Conservation (phyloP, 2,888 invertebrate genomes). For the Agonopterix subpropinquella region DNA sequence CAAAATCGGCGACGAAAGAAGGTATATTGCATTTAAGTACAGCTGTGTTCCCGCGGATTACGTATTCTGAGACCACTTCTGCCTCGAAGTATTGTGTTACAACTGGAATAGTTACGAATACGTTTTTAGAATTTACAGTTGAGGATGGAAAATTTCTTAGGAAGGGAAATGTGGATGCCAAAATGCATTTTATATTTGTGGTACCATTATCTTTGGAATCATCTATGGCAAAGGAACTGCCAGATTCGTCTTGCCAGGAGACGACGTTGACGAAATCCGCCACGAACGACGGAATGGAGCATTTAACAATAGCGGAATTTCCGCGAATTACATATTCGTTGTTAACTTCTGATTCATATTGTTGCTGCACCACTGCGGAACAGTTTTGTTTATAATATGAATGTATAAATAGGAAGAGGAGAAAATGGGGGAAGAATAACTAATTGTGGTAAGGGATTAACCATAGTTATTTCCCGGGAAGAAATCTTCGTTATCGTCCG, state of each 20-base stretch:
- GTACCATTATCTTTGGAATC: conserved; percentile 18
- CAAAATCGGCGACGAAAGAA: conserved; percentile 93
- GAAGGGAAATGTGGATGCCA: background rate
- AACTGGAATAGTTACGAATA: conserved; percentile 73
- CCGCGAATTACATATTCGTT: conserved; percentile 94
- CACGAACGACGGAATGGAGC: conserved; percentile 94
- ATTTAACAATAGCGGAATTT: conserved; percentile 91
- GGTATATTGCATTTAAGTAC: conserved; percentile 93
- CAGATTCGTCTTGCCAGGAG: conserved; percentile 89
- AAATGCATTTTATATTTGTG: conserved; percentile 8
- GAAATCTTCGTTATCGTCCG: conserved; percentile 83
- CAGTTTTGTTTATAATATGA: conserved; percentile 10
- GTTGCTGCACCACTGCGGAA: conserved; percentile 88
- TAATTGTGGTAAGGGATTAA: conserved; percentile 37
- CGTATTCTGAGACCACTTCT: conserved; percentile 92
- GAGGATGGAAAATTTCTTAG: background rate
- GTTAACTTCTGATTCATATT: conserved; percentile 93
- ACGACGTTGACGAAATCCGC: conserved; percentile 93
- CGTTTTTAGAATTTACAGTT: conserved; percentile 1
- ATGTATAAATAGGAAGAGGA: conserved; percentile 5
- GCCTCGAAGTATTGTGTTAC: conserved; percentile 93
- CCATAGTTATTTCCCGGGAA: conserved; percentile 79
- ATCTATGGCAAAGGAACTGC: conserved; percentile 63
- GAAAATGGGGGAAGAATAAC: conserved; percentile 12
- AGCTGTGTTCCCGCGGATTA: conserved; percentile 91